Evolutionary conservation across 2,797 vertebrate species (phyloP), one percentile per base, ranked within the genome.

Genomic region (Gambelia wislizenii): DNA sequence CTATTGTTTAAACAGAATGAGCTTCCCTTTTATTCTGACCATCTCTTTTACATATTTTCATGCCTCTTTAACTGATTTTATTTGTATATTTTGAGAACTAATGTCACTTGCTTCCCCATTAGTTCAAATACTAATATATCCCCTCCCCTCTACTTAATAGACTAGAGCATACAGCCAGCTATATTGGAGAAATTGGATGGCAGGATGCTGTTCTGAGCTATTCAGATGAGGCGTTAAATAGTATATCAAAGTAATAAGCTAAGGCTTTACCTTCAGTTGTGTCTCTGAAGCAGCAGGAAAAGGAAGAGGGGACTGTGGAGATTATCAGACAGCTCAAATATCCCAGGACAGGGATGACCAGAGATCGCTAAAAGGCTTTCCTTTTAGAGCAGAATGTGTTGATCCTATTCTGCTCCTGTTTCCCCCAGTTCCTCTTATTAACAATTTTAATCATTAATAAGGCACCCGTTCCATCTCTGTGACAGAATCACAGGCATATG

Each of bases 1-100:
- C 42, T 61, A 18, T 59, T 79, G 42, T 78, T 91, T 61, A 87
- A 93, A 89, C 0, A 95, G 86, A 89, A 90, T 76, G 93, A 92
- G 36, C 52, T 74, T 54, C 13, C 72, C 39, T 16, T n/a, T 44
- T 81, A 87, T 79, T 36, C 84, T 0, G 0, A 56, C 79, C 54
- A 56, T 44, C 22, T 27, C 47, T 89, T 93, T 91, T 79, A 91
- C 89, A 81, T 3, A 0, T 25, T 92, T 85, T 36, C 30, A n/a
- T 86, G 81, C 22, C 92, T 85, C 84, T 92, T 92, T 88, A 84
- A 91, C 90, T 89, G 0, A 87, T 78, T 82, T 9, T 69, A 87
- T 77, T 92, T 89, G 59, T 69, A 85, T 39, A 39, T 91, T 74
- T 74, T 20, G 20, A 27, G 61, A 8, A 16, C 69, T 36, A 36